Evolutionary conservation across 2,113 vertebrate species (phyloP), one percentile per base, ranked within the genome.

Genomic region (Carollia perspicillata): DNA sequence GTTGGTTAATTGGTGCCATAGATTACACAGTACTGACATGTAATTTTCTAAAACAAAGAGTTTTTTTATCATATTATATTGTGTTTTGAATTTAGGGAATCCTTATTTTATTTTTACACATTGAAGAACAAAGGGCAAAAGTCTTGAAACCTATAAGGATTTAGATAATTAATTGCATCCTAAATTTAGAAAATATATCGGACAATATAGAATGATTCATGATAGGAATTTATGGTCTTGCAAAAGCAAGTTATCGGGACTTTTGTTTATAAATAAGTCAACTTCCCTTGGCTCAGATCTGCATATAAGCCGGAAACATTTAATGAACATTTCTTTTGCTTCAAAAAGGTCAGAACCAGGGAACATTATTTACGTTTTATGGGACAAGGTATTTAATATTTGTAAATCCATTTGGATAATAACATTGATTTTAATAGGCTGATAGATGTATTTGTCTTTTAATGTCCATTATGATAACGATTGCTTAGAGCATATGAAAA

Each of bases 331-430:
- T 95, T 86, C 87, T 96, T 97, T 84, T 93, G 23, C 40, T 98
- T 97, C 91, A 96, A 30, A 97, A 95, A 98, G 96, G 80, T 96
- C 96, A 95, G 66, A 98, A 97, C 13, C 44, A 93, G 96, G 65
- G 10, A 97, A 97, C 69, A 79, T 97, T 98, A 98, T 98, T 99
- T 98, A 98, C 98, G 94, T 97, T 99, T 99, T 97, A 98, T 98
- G 91, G 96, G 92, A 98, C 99, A 87, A 97, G 98, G 92, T 98
- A 99, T 98, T 99, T 99, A 98, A 99, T 98, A 98, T 97, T 98
- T 98, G 96, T 98, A 98, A 98, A 98, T 98, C 97, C 96, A 98
- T 98, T 98, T 98, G 97, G 98, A 98, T 98, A 98, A 96, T 93
- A 97, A 98, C 92, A 98, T 97, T 97, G 90, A 98, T 97, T 98